These are phyloP conservation scores for Genyomyrus donnyi DNA, from an alignment of 2,113 vertebrate species.

Conservation along the genomic window DNA sequence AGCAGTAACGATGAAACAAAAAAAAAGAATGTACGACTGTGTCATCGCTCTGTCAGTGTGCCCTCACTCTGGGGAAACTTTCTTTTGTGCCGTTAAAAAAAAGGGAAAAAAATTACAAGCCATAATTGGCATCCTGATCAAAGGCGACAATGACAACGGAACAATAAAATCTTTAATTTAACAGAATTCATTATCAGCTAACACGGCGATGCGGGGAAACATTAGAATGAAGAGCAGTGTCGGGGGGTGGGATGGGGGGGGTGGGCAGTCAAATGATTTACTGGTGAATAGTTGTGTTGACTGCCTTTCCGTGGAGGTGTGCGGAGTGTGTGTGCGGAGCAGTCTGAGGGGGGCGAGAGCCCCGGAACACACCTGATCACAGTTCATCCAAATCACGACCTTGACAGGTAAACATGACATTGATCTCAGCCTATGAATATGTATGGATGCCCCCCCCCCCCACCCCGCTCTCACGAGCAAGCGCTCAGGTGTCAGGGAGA, in stretches of 20 bases:
- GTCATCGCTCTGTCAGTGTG: conserved; percentile 87
- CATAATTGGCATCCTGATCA: conserved; percentile 90
- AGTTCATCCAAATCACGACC: conserved; percentile 52
- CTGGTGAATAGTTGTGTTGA: conserved; percentile 51
- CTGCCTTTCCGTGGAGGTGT: conserved; percentile 34
- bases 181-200: conserved; percentile 91
- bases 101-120: conserved; percentile 76
- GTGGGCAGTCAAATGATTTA: background rate
- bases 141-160: conserved; percentile 71
- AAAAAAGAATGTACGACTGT: conserved; percentile 70
- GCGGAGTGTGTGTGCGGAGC: conserved; percentile 22
- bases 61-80: conserved; percentile 59
- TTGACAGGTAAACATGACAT: conserved; percentile 52
- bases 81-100: conserved; percentile 54
- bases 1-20: conserved; percentile 70
- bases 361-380: conserved; percentile 44
- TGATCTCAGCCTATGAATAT: conserved; percentile 45
- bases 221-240: conserved; percentile 69
- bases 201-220: conserved; percentile 72
- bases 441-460: conserved; percentile 23
- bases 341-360: background rate
- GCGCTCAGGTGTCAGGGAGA: conserved; percentile 32
- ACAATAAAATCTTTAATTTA: conserved; percentile 98
- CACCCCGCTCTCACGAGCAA: background rate
- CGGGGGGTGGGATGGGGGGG: conserved; percentile 65